These are phyloP conservation scores for Uloborus plumipes DNA, from an alignment of 2,888 invertebrate species.

Conservation along the genomic window DNA sequence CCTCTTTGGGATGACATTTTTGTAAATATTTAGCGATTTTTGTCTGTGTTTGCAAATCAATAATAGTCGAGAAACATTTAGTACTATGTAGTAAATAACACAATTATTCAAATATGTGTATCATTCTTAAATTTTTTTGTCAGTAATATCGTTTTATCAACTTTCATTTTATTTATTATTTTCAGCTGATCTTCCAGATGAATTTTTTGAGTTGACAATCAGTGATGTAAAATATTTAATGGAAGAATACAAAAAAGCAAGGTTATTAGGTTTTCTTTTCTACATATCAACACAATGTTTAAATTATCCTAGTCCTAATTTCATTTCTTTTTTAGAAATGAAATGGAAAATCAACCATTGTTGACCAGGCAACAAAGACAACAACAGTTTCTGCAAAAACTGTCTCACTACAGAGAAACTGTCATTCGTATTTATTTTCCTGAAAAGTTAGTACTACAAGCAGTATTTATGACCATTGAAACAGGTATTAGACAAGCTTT, in stretches of 20 bases:
- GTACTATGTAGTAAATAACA: background rate
- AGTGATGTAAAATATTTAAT: conserved; percentile 84
- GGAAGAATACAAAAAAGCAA: conserved; percentile 79
- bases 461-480: conserved; percentile 83
- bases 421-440: conserved; percentile 90
- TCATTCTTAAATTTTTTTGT: too few relatives aligned
- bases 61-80: background rate
- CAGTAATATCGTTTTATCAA: too few relatives aligned
- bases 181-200: conserved; percentile 76
- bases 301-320: background rate
- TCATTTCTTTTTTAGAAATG: conserved; percentile 7
- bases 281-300: too few relatives aligned
- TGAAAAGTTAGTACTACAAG: conserved; percentile 87
- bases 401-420: conserved; percentile 78
- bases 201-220: conserved; percentile 88
- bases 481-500: conserved; percentile 71
- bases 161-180: conserved; percentile 47
- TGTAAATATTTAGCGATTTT: too few relatives aligned
- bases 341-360: conserved; percentile 81
- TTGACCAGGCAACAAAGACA: conserved; percentile 78
- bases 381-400: conserved; percentile 73
- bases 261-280: conserved; percentile 67
- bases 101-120: too few relatives aligned
- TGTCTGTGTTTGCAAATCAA: background rate
- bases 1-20: too few relatives aligned